phyloP scores from a whole-genome alignment of 1,140 invertebrate genomes.

The Thaumatotibia leucotreta region DNA sequence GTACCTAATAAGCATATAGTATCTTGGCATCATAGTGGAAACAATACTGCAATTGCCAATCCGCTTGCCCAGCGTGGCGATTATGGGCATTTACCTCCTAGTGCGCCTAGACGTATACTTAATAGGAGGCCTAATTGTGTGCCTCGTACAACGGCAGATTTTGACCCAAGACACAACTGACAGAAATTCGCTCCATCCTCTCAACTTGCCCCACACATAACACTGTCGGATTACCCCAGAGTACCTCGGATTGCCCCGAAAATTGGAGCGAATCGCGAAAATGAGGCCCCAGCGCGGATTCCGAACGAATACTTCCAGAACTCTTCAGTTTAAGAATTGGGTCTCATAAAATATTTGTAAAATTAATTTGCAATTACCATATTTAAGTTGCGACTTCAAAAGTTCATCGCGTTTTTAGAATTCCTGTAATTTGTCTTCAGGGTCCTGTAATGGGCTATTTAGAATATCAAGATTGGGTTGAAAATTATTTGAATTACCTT shows the following conservation, averaged over 20 bases:
- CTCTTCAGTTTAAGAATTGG: background rate
- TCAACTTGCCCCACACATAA: background rate
- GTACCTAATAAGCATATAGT: too few species aligned
- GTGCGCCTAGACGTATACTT: too few species aligned
- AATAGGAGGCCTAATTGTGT: too few species aligned
- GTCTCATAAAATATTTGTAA: conserved; percentile 1
- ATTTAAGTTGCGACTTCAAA: background rate
- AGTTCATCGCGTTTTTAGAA: background rate
- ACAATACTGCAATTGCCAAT: too few species aligned
- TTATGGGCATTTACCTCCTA: too few species aligned
- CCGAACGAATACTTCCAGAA: background rate
- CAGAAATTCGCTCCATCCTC: background rate
- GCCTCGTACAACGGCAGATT: too few species aligned
- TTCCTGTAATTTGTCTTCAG: background rate
- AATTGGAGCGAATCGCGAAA: conserved; percentile 21
- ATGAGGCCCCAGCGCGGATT: conserved; percentile 16
- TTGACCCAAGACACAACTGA: too few species aligned
- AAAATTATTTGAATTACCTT: background rate
- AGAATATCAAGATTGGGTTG: too few species aligned
- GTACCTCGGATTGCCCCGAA: conserved; percentile 19
- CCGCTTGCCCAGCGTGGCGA: too few species aligned
- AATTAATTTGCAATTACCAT: conserved; percentile 11
- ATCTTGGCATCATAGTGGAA: too few species aligned
- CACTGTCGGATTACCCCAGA: conserved; percentile 16
- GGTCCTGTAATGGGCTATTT: too few species aligned